Evolutionary conservation across 1,140 invertebrate genomes (phyloP), one percentile per base, ranked within the genome.

Genomic region (Asobara japonica): DNA sequence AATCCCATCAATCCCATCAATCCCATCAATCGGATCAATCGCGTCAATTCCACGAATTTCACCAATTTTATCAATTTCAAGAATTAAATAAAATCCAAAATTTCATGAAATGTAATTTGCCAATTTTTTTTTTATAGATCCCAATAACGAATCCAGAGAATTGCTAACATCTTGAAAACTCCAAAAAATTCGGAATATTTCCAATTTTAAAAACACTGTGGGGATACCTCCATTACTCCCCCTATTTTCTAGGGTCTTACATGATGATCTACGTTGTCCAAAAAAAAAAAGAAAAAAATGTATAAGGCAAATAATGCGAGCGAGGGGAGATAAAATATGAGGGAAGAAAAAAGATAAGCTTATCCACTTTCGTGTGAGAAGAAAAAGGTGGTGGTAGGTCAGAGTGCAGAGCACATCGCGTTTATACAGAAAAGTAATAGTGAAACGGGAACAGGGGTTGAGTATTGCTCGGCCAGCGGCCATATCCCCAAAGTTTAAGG

Each of bases 401-500:
- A 56, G 51, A 56, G 51, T 56, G 51, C 51, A 56, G 51, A 56
- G 51, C 51, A 56, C 51, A 56, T 56, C 1, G 10, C 51, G 51
- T 56, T 56, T 56, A 56, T 56, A 22, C 51, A 56, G 51, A 56
- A 56, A 56, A 56, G 51, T 56, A 56, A 56, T 56, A 56, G 51
- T 27, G 51, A 56, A 56, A 56, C 51, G 22, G 20, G 22, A 22
- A 10, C 51, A 56, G 51, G 25, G 25, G 51, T 6, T 10, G 22
- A 56, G 51, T 56, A 56, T 56, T 56, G 22, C 51, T 56, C 22
- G 51, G 51, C 51, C 51, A 56, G 51, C 51, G 51, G 51, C 51
- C 25, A 56, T 56, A 25, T 22, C 6, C 51, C 51, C 22, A 22
- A 56, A 56, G 51, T 56, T 56, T 56, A 25, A 56, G 51, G 22